phyloP scores from a whole-genome alignment of 2,888 invertebrate genomes.

The Cyrtodaria siliqua region DNA sequence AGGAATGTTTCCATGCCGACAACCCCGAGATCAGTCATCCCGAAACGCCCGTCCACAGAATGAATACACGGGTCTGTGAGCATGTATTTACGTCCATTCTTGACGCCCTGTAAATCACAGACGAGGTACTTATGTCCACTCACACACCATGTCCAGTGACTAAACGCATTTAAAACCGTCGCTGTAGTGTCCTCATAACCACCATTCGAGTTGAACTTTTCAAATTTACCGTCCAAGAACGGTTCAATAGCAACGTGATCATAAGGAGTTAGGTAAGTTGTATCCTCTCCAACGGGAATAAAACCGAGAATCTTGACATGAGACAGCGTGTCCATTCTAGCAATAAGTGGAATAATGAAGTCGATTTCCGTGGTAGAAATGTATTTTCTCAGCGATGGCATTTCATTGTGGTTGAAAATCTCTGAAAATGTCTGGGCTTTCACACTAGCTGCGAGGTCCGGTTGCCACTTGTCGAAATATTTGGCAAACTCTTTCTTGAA shows the following conservation, averaged over 20 bases:
- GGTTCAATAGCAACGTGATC: slow-evolving; percentile 65
- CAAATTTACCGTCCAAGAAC: slow-evolving; percentile 53
- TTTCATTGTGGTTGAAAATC: slow-evolving; percentile 36
- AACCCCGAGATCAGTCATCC: slow-evolving; percentile 62
- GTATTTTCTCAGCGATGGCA: slow-evolving; percentile 37
- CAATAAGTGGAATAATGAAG: slow-evolving; percentile 61
- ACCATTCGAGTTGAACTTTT: slow-evolving; percentile 60
- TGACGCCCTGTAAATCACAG: slow-evolving; percentile 62
- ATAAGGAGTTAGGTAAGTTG: slow-evolving; percentile 40
- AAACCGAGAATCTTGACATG: slow-evolving; percentile 59
- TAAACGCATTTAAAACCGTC: slow-evolving; percentile 56
- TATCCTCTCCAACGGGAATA: slow-evolving; percentile 49
- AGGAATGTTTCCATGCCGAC: slow-evolving; percentile 63
- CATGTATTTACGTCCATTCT: slow-evolving; percentile 46
- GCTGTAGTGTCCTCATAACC: slow-evolving; percentile 55
- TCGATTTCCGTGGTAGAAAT: slow-evolving; percentile 42
- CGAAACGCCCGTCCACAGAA: slow-evolving; percentile 54
- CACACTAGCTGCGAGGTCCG: slow-evolving; percentile 56
- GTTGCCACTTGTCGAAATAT: slow-evolving; percentile 57
- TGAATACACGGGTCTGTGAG: slow-evolving; percentile 65
- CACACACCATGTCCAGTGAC: slow-evolving; percentile 64
- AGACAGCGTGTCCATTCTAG: slow-evolving; percentile 55
- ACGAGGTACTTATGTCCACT: slow-evolving; percentile 60
- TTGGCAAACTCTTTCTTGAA: slow-evolving; percentile 59
- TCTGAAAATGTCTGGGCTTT: slow-evolving; percentile 51